A percentile compares a stretch with the other conserved stretches of the same genome.
Conservation (phyloP, 2,797 vertebrate species). For the Fistularia commersonii region DNA sequence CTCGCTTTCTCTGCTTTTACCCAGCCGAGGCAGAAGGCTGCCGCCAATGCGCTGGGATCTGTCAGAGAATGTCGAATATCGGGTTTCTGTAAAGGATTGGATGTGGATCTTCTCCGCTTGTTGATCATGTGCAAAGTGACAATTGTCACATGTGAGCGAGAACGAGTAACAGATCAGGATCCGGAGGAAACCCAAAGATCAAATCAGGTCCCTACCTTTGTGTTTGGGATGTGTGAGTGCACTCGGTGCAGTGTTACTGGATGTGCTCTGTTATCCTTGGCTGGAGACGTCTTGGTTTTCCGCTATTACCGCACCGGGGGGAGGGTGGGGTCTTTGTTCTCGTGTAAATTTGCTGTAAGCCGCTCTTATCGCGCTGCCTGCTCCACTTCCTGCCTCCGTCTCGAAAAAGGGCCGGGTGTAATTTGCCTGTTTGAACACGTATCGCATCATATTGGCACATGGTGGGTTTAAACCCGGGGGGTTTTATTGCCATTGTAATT, state of each 20-base stretch:
- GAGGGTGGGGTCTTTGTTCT: constrained; percentile 42
- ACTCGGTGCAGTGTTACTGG: neutral
- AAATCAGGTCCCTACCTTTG: no score
- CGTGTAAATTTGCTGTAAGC: constrained; percentile 36
- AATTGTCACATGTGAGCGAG: no score
- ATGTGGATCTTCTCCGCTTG: no score
- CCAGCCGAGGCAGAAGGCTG: no score
- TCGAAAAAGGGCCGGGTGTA: constrained; percentile 32
- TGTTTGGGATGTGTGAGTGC: no score
- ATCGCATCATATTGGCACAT: constrained; percentile 33
- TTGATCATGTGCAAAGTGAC: no score
- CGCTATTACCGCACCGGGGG: constrained; percentile 21
- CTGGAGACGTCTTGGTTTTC: constrained; percentile 27
- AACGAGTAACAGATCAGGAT: no score
- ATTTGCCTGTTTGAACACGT: constrained; percentile 26
- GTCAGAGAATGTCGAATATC: no score
- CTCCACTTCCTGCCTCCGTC: constrained; percentile 9
- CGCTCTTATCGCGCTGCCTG: constrained; percentile 31
- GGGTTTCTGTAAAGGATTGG: no score
- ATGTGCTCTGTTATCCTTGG: constrained; percentile 18
- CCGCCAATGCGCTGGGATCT: no score
- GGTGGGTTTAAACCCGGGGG: constrained; percentile 19
- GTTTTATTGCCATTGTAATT: constrained; percentile 11
- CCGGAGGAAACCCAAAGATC: no score
- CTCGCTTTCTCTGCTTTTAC: no score